Conservation (phyloP, 2,888 invertebrate genomes). For the Megamerina dolium region DNA sequence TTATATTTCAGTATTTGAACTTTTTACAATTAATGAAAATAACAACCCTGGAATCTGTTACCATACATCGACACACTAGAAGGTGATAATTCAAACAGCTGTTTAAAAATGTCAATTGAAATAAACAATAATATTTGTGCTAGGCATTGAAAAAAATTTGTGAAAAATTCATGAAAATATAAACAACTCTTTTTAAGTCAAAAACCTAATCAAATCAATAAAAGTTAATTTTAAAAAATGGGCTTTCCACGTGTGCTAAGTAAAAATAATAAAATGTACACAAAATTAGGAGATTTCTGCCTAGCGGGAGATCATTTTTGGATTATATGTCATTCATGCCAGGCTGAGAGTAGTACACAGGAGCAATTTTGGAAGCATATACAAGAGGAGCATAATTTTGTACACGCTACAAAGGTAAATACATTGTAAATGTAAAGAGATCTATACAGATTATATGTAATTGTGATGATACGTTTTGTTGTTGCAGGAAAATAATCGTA, state of each 20-base stretch:
- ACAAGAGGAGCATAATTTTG: constrained; percentile 42
- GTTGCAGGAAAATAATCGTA: constrained; percentile 30
- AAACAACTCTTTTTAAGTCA: too few relatives aligned
- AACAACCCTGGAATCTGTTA: too few relatives aligned
- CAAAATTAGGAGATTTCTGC: constrained; percentile 42
- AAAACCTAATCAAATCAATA: background rate
- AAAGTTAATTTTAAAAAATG: constrained; percentile 21
- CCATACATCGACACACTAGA: too few relatives aligned
- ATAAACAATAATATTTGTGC: constrained; percentile 15
- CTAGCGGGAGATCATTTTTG: constrained; percentile 39
- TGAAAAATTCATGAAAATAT: too few relatives aligned
- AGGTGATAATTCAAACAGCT: too few relatives aligned
- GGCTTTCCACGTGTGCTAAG: constrained; percentile 44
- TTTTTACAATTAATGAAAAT: too few relatives aligned
- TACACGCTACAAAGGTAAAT: constrained; percentile 25
- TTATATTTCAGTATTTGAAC: too few relatives aligned
- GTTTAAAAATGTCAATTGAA: constrained; percentile 12
- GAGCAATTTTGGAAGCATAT: constrained; percentile 45
- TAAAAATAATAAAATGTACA: constrained; percentile 43
- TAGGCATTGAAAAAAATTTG: too few relatives aligned
- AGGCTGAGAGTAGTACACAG: constrained; percentile 41
- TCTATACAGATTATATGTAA: background rate
- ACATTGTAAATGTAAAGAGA: background rate
- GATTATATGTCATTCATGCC: constrained; percentile 43
- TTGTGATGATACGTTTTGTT: constrained; percentile 4